phyloP scores from a whole-genome alignment of 2,113 vertebrate genomes.

The Colaptes auratus region DNA sequence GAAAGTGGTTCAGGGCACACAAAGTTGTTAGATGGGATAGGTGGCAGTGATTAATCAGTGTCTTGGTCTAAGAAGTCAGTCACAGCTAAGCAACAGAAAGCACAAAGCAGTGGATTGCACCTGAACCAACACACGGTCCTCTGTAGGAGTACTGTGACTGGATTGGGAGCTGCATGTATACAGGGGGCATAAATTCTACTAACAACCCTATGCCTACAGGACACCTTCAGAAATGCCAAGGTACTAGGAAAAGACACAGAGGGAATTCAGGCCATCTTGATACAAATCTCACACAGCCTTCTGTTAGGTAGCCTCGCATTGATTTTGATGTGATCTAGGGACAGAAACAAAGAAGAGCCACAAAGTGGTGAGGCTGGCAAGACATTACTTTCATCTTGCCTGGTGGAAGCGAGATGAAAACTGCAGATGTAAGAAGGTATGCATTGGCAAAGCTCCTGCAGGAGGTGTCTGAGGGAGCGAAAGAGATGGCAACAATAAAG shows the following conservation, averaged over 20 bases:
- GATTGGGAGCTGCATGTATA: accelerated
- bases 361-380: background rate
- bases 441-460: constrained; percentile 30
- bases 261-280: background rate
- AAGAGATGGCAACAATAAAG: constrained; percentile 50
- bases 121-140: background rate
- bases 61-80: accelerated
- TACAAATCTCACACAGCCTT: background rate
- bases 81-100: background rate
- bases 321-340: background rate
- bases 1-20: background rate
- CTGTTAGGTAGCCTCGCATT: background rate
- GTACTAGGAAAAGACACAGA: background rate
- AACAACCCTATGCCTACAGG: accelerated
- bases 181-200: background rate
- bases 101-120: background rate
- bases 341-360: background rate
- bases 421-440: background rate
- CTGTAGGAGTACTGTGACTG: background rate
- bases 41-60: background rate
- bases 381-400: background rate
- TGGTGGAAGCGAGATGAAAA: background rate
- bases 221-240: background rate
- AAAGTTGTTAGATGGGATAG: background rate
- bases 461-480: constrained; percentile 17